Base-by-base conservation (phyloP, 2,888 invertebrate species). In the Dorcus parallelipipedus region DNA sequence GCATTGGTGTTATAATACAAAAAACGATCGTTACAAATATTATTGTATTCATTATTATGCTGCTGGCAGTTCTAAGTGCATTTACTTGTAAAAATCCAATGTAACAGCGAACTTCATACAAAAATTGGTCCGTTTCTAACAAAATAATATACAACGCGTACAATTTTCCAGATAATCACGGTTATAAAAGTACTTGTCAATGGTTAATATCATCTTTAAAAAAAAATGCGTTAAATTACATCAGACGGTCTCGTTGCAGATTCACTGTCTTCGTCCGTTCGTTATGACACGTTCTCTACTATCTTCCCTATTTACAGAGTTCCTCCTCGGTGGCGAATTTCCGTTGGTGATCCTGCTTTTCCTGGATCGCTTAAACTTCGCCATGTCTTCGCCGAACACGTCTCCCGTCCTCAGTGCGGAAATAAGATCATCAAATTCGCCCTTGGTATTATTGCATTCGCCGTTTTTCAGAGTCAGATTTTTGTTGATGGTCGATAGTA, bases 341-440 rank as follows among this genome's bases (percentile, higher is more conserved):
- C 83, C 82, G 0, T 80, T 78, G 2, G 82, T 79, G 3, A 86
- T 81, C 38, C 87, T 81, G 39, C 86, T 83, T 68, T 89, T 87
- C 64, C 90, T 83, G 48, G 89, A 90, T 55, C 91, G 80, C 69
- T 91, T 90, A 73, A 95, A 93, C 79, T 96, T 96, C 54, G 95
- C 95, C 71, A 96, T 93, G 74, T 96, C 96, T 73, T 96, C 96
- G 0, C 95, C 95, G 73, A 96, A 97, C 0, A 96, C 95, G 72
- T 96, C 95, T 0, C 97, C 97, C 0, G 97, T 96, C 59, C 96
- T 80, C 52, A 97, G 78, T 0, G 97, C 97, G 0, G 96, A 96
- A 74, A 97, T 97, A 67, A 97, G 83, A 79, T 97, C 97, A 73
- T 97, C 97, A 78, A 97, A 97, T 79, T 97, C 97, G 7, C 96